Evolutionary conservation across 92 coral and sea anemone genomes (phyloP).

Genomic region (Metridium senile): DNA sequence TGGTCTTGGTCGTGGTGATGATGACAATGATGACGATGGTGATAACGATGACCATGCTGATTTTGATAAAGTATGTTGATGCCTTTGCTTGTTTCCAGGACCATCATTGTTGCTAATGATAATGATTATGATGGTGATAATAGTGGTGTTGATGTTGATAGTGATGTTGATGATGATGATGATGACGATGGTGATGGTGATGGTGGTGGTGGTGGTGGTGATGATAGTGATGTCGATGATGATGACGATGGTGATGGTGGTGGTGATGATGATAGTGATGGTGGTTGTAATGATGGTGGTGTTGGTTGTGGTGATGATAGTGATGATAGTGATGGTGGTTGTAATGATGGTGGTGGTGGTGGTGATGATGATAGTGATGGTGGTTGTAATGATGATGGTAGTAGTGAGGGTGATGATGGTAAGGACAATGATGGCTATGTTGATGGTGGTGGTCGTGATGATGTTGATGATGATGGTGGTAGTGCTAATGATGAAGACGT

Average conservation of each 20-base stretch:
- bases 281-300: neutral
- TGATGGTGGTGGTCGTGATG: neutral
- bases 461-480: neutral
- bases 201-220: neutral
- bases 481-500: neutral
- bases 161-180: neutral
- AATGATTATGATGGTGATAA: neutral
- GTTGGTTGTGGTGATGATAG: neutral
- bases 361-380: neutral
- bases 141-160: neutral
- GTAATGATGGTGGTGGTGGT: neutral
- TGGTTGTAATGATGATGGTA: neutral
- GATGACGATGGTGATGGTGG: neutral
- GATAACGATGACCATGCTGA: no score
- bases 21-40: neutral
- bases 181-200: neutral
- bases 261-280: neutral
- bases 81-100: no score
- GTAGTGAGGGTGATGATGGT: neutral
- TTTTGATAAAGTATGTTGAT: no score
- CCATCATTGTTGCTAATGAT: neutral
- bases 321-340: neutral
- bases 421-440: neutral
- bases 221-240: neutral
- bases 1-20: neutral